Evolutionary conservation across 2,888 invertebrate genomes (phyloP).

Genomic region (Cephus pulcher): DNA sequence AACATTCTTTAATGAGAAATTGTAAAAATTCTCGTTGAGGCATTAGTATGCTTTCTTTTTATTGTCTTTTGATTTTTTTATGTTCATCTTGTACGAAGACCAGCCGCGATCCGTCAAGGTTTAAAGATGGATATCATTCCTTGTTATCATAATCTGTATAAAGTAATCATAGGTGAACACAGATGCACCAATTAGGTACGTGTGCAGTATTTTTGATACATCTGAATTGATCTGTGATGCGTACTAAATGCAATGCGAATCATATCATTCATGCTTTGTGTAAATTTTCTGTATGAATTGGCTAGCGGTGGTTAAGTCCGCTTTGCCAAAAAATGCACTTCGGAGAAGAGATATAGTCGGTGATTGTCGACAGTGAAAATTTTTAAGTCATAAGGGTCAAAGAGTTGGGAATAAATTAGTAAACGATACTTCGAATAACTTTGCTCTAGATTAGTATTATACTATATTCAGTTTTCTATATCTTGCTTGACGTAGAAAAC

Average conservation of each 20-base stretch:
- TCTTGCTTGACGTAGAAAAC: neutral
- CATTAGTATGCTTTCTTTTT: neutral
- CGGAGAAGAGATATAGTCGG: neutral
- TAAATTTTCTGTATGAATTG: neutral
- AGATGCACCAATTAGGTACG: conserved; percentile 34
- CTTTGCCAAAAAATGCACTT: neutral
- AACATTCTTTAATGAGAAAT: neutral
- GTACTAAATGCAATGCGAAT: conserved; percentile 6
- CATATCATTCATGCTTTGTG: neutral
- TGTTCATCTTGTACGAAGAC: neutral
- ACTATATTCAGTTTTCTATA: neutral
- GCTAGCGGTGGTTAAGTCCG: neutral
- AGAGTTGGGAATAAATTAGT: neutral
- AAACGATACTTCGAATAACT: neutral
- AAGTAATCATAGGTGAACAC: conserved; percentile 30
- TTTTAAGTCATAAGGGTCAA: neutral
- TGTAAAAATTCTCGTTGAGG: neutral
- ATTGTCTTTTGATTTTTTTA: neutral
- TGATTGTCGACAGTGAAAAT: neutral
- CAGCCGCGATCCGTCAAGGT: neutral
- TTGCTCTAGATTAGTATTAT: neutral
- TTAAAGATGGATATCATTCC: neutral
- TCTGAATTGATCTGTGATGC: conserved; percentile 47
- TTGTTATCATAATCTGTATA: conserved; percentile 8
- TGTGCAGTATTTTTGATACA: conserved; percentile 50